Conservation (phyloP, 2,888 invertebrate genomes). For the Amiota minor region DNA sequence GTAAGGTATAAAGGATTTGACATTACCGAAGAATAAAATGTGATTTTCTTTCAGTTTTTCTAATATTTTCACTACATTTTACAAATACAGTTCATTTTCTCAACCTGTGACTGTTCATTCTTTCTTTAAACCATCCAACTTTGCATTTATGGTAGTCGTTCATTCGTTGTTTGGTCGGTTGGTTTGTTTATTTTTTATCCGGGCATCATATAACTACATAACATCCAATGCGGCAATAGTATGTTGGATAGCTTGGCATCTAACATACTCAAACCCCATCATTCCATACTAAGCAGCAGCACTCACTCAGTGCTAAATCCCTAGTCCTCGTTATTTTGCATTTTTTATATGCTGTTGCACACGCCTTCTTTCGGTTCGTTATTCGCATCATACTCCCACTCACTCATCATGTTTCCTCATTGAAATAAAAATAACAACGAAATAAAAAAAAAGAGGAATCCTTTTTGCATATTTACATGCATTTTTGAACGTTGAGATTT, state of each 20-base stretch:
- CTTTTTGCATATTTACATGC: constrained; percentile 40
- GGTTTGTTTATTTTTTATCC: not conserved
- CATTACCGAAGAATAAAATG: too few relatives aligned
- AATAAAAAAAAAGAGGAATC: not conserved
- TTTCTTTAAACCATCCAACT: not conserved
- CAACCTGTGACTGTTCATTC: not conserved
- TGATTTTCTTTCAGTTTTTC: not conserved
- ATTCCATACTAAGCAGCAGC: too few relatives aligned
- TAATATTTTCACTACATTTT: not conserved
- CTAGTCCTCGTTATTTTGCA: constrained; percentile 21
- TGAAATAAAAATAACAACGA: not conserved
- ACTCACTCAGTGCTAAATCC: not conserved
- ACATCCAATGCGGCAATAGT: constrained; percentile 3
- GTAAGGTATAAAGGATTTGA: too few relatives aligned
- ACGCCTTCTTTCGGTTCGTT: too few relatives aligned
- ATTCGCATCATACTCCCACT: too few relatives aligned
- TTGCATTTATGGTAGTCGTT: not conserved
- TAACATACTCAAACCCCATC: not conserved
- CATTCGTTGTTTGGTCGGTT: not conserved
- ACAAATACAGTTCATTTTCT: constrained; percentile 12
- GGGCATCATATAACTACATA: constrained; percentile 16
- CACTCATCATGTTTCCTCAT: too few relatives aligned
- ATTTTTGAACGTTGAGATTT: constrained; percentile 38
- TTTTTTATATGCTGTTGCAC: constrained; percentile 16
- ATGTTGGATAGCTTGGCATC: not conserved